Base-by-base conservation (phyloP, 2,113 vertebrate species). In the Leptocoma aspasia region DNA sequence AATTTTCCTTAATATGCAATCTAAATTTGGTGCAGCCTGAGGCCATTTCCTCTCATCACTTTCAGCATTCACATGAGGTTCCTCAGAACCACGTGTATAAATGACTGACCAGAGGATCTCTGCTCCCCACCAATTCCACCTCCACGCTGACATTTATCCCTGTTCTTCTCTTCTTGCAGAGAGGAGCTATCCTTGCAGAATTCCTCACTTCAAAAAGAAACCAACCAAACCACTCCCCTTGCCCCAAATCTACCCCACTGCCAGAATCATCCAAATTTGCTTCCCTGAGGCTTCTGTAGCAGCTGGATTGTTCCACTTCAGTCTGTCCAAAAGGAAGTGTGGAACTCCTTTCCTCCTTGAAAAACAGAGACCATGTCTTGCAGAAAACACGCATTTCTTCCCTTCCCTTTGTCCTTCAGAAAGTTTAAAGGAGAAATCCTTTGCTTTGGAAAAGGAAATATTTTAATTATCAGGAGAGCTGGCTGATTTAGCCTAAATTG, bases 81-180 rank as follows among this genome's bases (percentile, higher is more conserved):
- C 52, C 23, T 78, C 41, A 50, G 52, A 82, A 7, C 16, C 27
- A 0, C 7, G 1, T 7, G 2, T 10, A 13, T 22, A 57, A 57
- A 42, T 8, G 44, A 59, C 60, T 4, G 7, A 53, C 11, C 31
- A 27, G 49, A 59, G 61, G 11, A 47, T 31, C 47, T 61, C 42
- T 59, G 31, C 2, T 87, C 10, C 63, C 10, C 27, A 41, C 11
- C n/a, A 31, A 3, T 57, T 31, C 33, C 33, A 11, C 13, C n/a
- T 73, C 52, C 65, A 28, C 0, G 0, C 14, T n/a, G 8, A n/a
- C 70, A 26, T 3, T 69, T 8, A 20, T 11, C 22, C 64, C 22
- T 15, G 27, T 10, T 35, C 15, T 35, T 9, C 35, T 39, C 37
- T 33, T 28, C 45, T 35, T 33, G 53, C 33, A 69, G 17, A 61